These are phyloP conservation scores for Spea multiplicata DNA, from an alignment of 2,113 vertebrate genomes.

Conservation along the genomic window DNA sequence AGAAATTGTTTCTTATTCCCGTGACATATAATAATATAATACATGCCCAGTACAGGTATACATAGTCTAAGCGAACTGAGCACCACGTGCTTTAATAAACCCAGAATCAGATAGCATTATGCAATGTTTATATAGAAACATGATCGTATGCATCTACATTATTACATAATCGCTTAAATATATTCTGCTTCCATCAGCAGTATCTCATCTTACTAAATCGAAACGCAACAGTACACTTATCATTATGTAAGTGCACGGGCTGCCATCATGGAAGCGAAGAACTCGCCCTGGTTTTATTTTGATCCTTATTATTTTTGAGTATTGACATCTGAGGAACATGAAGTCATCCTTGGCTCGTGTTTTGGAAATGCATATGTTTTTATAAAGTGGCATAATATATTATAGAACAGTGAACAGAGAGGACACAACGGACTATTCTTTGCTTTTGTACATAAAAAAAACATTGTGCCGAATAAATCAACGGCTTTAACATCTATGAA, in stretches of 20 bases:
- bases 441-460: not conserved
- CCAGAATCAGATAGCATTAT: not conserved
- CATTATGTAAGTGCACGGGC: not conserved
- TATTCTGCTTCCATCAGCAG: constrained; percentile 10
- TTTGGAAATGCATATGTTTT: constrained; percentile 40
- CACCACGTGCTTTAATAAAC: too few relatives aligned
- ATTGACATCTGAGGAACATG: constrained; percentile 42
- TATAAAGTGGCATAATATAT: constrained; percentile 28
- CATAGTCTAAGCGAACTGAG: too few relatives aligned
- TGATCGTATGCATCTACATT: constrained; percentile 1
- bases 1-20: too few relatives aligned
- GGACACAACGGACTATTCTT: not conserved
- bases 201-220: constrained; percentile 18
- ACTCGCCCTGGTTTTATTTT: constrained; percentile 38
- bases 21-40: too few relatives aligned
- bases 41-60: too few relatives aligned
- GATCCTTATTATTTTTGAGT: constrained; percentile 33
- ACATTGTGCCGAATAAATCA: not conserved
- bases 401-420: not conserved
- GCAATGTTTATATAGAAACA: constrained; percentile 19
- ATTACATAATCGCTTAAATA: constrained; percentile 17
- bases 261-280: constrained; percentile 8
- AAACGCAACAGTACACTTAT: constrained; percentile 1
- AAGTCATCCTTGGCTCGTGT: constrained; percentile 39
- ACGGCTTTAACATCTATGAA: not conserved